Evolutionary conservation across 2,113 vertebrate species (phyloP), one percentile per base, ranked within the genome.

Genomic region (Hippocampus abdominalis): DNA sequence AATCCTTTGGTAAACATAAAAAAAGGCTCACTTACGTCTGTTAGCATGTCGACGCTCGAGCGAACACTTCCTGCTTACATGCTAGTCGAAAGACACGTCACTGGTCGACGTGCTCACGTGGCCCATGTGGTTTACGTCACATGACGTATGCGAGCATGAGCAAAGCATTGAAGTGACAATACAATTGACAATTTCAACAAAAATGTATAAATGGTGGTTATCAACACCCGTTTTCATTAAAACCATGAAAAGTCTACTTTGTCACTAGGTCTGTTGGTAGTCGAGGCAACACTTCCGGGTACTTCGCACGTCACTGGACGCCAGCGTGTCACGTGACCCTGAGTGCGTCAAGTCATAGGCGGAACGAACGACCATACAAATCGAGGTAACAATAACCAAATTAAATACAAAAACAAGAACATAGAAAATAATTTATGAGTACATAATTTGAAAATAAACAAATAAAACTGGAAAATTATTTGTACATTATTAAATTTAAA

Each of bases 1-100:
- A 2, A 11, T 6, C 4, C 2, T 39, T 25, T 46, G 4, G n/a
- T 25, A 64, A 46, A 46, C 7, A 12, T 9, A 36, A 16, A 3
- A 48, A 15, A 3, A 1, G 8, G 1, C 2, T 2, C 25, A 87
- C 88, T 88, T 84, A 91, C 90, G 13, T 64, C 84, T 68, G 84
- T 72, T 79, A 89, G 36, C 90, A 91, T 91, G 75, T 40, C 88
- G 81, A 78, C 36, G 16, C 7, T 12, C 8, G 21, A 7, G 9
- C 23, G 13, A 0, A 7, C 18, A 48, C 81, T 87, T 88, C 85
- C 85, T 69, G 81, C 7, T 85, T 84, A 86, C 88, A 79, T 84
- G 46, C 74, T 75, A 62, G 72, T 20, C 54, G 64, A 64, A 40
- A 23, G 0, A 20, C 54, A 16, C 87, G 89, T 91, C 86, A 85